These are phyloP conservation scores for Centrocercus urophasianus DNA, from an alignment of 2,113 vertebrate species.

Conservation along the genomic window DNA sequence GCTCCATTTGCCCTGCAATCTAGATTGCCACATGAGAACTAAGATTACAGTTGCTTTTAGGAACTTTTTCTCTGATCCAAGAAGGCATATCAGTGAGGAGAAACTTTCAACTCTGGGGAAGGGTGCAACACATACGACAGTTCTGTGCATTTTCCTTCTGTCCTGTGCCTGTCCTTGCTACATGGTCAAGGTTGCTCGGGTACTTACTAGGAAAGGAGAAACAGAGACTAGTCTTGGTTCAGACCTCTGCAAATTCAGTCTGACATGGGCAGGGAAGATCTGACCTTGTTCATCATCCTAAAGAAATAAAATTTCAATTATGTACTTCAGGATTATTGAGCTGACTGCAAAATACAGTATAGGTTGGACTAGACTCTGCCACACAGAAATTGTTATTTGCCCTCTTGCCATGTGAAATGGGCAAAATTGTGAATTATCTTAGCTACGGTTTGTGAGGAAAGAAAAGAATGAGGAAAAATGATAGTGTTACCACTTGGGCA, in stretches of 20 bases:
- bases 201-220: not conserved
- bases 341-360: not conserved
- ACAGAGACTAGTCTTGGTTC: not conserved
- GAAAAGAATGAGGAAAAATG: not conserved
- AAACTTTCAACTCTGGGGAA: slow-evolving; percentile 28
- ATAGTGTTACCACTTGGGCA: slow-evolving; percentile 8
- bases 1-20: not conserved
- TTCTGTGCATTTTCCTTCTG: slow-evolving; percentile 19
- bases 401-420: not conserved
- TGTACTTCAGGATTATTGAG: not conserved
- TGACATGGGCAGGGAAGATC: not conserved
- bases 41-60: slow-evolving; percentile 29
- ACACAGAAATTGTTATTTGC: not conserved
- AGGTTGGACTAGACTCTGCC: not conserved
- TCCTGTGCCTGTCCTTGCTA: slow-evolving; percentile 3
- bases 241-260: not conserved
- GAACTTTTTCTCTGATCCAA: slow-evolving; percentile 43
- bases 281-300: not conserved
- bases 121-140: slow-evolving; percentile 8
- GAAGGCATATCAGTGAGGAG: slow-evolving; percentile 51
- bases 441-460: not conserved
- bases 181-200: slow-evolving; percentile 25
- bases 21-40: slow-evolving; percentile 30
- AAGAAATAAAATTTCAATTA: not conserved
- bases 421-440: not conserved